Evolutionary conservation across 2,113 vertebrate species (phyloP).

Genomic region (Ochotona curzoniae): DNA sequence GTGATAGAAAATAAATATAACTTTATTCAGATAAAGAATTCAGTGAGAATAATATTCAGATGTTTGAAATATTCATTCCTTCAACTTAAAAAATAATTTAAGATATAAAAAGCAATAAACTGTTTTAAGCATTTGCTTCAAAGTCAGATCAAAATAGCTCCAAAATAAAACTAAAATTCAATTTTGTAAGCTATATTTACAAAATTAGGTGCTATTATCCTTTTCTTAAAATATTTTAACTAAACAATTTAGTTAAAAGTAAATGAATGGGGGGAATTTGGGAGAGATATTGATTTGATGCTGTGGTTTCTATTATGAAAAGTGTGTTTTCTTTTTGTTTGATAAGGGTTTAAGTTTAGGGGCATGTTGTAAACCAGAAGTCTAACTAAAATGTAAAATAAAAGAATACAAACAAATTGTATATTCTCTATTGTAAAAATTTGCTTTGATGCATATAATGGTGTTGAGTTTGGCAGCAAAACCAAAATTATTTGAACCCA

Average conservation of each 20-base stretch:
- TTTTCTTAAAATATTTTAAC: neutral
- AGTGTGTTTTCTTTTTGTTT: neutral
- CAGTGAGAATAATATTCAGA: neutral
- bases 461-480: neutral
- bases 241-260: neutral
- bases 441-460: too few relatives aligned
- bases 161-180: conserved; percentile 24
- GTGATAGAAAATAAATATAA: neutral
- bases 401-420: neutral
- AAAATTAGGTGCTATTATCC: neutral
- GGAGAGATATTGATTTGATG: neutral
- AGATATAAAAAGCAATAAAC: neutral
- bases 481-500: neutral
- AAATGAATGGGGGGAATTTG: neutral
- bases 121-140: neutral
- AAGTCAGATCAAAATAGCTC: neutral
- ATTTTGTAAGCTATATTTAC: neutral
- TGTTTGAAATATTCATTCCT: neutral
- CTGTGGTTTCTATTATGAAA: neutral
- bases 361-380: neutral
- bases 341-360: neutral
- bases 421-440: neutral
- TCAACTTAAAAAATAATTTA: neutral
- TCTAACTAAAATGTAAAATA: neutral
- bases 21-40: neutral